These are phyloP conservation scores for Lepidurus packardi DNA, from an alignment of 1,140 invertebrate species.

Conservation along the genomic window DNA sequence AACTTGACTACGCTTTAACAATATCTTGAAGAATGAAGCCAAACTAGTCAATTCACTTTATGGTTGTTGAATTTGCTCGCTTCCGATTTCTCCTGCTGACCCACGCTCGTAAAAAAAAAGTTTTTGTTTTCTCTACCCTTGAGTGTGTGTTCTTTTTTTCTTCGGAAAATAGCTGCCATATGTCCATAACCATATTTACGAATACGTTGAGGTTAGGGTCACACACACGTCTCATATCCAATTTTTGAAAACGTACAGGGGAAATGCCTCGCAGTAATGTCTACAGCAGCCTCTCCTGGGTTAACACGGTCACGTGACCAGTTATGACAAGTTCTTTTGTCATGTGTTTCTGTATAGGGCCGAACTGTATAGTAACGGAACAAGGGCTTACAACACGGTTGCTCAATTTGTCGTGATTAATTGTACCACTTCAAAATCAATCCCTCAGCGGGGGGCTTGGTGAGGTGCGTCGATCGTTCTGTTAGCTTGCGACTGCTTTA, in stretches of 20 bases:
- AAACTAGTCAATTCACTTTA: too few species aligned
- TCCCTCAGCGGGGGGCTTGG: not conserved
- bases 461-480: not conserved
- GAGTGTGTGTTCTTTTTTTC: not conserved
- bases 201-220: not conserved
- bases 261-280: conserved; percentile 2
- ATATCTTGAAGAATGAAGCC: too few species aligned
- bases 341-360: not conserved
- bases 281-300: not conserved
- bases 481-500: not conserved
- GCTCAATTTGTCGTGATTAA: conserved; percentile 9
- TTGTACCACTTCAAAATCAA: conserved; percentile 5
- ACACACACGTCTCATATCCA: not conserved
- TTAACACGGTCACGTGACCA: conserved; percentile 1
- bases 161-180: not conserved
- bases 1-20: too few species aligned
- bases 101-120: too few species aligned
- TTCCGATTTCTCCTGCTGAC: too few species aligned
- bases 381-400: not conserved
- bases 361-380: not conserved
- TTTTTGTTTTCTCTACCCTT: not conserved
- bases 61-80: too few species aligned
- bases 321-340: conserved; percentile 22
- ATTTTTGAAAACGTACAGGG: not conserved
- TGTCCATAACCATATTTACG: not conserved